Evolutionary conservation across 2,797 vertebrate genomes (phyloP).

Genomic region (Yasuhikotakia modesta): DNA sequence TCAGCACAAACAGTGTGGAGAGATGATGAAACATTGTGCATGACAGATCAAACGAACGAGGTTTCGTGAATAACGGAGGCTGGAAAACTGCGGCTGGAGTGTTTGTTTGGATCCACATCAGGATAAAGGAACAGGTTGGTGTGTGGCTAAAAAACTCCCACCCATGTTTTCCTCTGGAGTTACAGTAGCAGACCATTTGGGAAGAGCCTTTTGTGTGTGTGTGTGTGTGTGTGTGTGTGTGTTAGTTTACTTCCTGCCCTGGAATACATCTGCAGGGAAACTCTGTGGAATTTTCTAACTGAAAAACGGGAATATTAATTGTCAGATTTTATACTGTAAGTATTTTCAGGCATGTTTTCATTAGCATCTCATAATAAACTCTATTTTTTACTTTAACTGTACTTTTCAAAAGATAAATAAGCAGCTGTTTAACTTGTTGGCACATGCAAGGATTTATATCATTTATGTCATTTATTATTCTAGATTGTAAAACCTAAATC

Average conservation of each 20-base stretch:
- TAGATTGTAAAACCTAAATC: too few species aligned
- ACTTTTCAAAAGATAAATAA: too few species aligned
- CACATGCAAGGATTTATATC: too few species aligned
- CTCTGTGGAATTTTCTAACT: constrained; percentile 2
- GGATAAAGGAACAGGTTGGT: constrained; percentile 6
- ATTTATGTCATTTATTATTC: too few species aligned
- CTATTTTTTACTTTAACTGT: too few species aligned
- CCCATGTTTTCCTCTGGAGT: constrained; percentile 29
- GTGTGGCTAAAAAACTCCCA: constrained; percentile 23
- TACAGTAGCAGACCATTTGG: constrained; percentile 17
- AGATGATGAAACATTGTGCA: constrained; percentile 37
- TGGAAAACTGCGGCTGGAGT: not conserved
- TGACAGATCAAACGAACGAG: not conserved
- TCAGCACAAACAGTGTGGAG: constrained; percentile 48
- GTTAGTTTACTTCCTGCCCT: not conserved
- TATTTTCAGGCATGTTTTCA: too few species aligned
- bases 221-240: not conserved
- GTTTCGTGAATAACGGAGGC: not conserved
- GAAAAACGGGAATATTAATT: too few species aligned
- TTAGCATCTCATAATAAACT: too few species aligned
- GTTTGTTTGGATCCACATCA: constrained; percentile 20
- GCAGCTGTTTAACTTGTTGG: too few species aligned
- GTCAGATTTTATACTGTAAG: not conserved
- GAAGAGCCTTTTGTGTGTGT: constrained; percentile 31
- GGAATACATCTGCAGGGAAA: not conserved